Evolutionary conservation across 2,888 invertebrate species (phyloP), one percentile per base, ranked within the genome.

Genomic region (Labia minor): DNA sequence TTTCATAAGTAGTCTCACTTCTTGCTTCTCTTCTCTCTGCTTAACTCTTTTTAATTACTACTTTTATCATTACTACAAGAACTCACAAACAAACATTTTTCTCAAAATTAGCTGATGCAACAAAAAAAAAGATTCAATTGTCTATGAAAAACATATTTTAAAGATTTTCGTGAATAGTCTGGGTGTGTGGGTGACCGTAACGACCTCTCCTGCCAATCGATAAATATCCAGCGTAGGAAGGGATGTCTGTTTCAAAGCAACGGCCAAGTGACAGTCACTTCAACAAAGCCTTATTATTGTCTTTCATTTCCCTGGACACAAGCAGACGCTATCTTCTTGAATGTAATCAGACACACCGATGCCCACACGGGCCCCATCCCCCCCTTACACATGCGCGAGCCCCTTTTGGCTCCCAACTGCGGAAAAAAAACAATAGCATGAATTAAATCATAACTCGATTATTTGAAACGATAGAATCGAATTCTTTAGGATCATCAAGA

Each of bases 151-250:
- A n/a, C n/a, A n/a, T n/a, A n/a, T n/a, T n/a, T n/a, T n/a, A n/a
- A n/a, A n/a, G n/a, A n/a, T n/a, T n/a, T n/a, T n/a, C n/a, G n/a
- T n/a, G n/a, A n/a, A n/a, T 11, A 14, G 49, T 3, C 6, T n/a
- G 14, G 49, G 49, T n/a, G 49, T 49, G 49, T 49, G 49, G 49
- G 49, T 49, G 49, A n/a, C 49, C 49, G 49, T 49, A 16, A 49
- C 49, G 49, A 49, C 49, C 49, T 49, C 49, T 49, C 49, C 49
- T 16, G 49, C 49, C 49, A 49, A 49, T 49, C 49, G 49, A 49
- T 49, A 49, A 49, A 49, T 49, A 49, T 49, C 2, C 49, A 49
- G 49, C 49, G n/a, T 49, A 10, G 49, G n/a, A n/a, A 49, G 49
- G 49, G 49, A 49, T 49, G 49, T 11, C 49, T 16, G 49, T 49